phyloP scores from a whole-genome alignment of 2,888 invertebrate genomes.

The Ornithoptera priamus region DNA sequence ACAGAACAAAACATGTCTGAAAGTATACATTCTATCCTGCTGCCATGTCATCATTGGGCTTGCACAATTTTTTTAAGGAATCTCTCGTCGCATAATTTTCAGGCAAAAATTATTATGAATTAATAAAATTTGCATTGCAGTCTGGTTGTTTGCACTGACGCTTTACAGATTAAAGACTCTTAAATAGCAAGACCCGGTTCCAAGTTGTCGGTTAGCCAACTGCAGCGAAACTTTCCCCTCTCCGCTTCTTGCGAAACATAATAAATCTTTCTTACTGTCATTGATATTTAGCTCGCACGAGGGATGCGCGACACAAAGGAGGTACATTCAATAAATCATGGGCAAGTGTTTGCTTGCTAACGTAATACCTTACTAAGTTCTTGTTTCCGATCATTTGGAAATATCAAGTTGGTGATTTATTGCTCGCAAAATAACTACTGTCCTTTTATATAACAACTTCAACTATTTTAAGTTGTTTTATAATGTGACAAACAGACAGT shows the following conservation, averaged over 20 bases:
- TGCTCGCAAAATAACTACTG: neutral
- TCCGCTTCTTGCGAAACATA: constrained; percentile 64
- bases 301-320: constrained; percentile 55
- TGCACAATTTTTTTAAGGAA: too few species aligned
- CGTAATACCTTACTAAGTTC: constrained; percentile 34
- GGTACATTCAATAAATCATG: constrained; percentile 66
- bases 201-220: constrained; percentile 66
- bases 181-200: constrained; percentile 50
- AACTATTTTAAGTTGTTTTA: too few species aligned
- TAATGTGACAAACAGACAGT: too few species aligned
- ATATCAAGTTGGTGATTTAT: constrained; percentile 2
- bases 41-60: too few species aligned
- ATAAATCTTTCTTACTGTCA: constrained; percentile 76
- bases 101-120: constrained; percentile 39
- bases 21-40: too few species aligned
- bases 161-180: constrained; percentile 61
- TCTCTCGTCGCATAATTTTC: constrained; percentile 28
- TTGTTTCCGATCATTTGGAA: constrained; percentile 15
- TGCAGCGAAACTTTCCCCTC: constrained; percentile 60
- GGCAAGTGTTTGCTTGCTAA: constrained; percentile 60
- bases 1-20: too few species aligned
- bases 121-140: constrained; percentile 44
- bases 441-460: too few species aligned
- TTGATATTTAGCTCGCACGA: constrained; percentile 71
- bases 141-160: constrained; percentile 44